A percentile compares a stretch with the other conserved stretches of the same genome.
Evolutionary conservation across 2,888 invertebrate genomes (phyloP).

Genomic region (Ennomos erosarius): DNA sequence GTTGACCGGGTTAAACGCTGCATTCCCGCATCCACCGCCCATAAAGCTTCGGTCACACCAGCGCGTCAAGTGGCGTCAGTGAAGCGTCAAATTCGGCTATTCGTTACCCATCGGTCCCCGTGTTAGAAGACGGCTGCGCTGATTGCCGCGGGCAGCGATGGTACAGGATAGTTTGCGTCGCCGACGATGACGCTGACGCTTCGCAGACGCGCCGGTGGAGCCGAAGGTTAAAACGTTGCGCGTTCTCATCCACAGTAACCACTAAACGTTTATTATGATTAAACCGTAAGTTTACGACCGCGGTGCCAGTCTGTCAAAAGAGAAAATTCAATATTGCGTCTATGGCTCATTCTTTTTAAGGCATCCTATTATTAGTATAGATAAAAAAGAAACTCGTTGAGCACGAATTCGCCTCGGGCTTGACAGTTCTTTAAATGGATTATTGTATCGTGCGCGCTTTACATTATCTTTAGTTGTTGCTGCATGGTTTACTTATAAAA

Average conservation of each 20-base stretch:
- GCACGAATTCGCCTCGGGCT: constrained; percentile 2
- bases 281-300: constrained; percentile 75
- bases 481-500: constrained; percentile 1
- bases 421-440: background rate
- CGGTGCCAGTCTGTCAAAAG: constrained; percentile 71
- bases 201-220: no score
- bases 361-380: constrained; percentile 23
- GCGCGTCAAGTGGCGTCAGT: no score
- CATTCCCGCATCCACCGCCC: constrained; percentile 57
- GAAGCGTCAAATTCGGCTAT: no score
- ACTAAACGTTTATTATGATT: constrained; percentile 80
- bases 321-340: constrained; percentile 59
- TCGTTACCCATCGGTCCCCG: no score
- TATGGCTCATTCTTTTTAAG: constrained; percentile 33
- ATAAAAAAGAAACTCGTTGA: constrained; percentile 4
- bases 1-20: constrained; percentile 59
- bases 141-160: no score
- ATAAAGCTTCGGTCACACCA: no score
- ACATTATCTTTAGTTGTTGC: background rate
- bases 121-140: no score
- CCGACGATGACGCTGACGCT: no score
- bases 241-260: constrained; percentile 64
- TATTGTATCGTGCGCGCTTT: background rate
- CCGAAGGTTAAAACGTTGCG: constrained; percentile 71
- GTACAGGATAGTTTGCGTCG: no score